A percentile compares a stretch with the other conserved stretches of the same genome.
These are phyloP conservation scores for Agrotis clavis DNA, from an alignment of 2,888 invertebrate genomes.

Conservation along the genomic window DNA sequence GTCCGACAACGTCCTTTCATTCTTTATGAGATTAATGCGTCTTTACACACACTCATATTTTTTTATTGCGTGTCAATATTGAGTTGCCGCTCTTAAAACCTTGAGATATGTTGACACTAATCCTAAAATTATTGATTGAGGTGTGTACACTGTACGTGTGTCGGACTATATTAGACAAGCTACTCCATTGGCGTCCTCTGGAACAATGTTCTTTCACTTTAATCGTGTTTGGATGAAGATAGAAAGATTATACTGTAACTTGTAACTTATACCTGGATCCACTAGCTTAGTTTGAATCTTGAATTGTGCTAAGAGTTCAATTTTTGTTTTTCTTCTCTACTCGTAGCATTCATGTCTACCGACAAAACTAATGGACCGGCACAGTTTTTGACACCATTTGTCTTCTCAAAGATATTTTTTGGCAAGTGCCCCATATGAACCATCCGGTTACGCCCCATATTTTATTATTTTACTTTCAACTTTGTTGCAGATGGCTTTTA, in stretches of 20 bases:
- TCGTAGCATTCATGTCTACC: background rate
- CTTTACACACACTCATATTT: slow-evolving; percentile 32
- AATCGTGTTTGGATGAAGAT: background rate
- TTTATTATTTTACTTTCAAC: slow-evolving; percentile 16
- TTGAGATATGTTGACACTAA: slow-evolving; percentile 33
- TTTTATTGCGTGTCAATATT: slow-evolving; percentile 46
- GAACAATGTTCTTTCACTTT: background rate
- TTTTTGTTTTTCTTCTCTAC: background rate
- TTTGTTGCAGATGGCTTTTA: slow-evolving; percentile 29
- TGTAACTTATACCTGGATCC: background rate
- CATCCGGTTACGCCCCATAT: slow-evolving; percentile 16
- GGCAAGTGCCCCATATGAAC: slow-evolving; percentile 19
- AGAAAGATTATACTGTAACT: background rate
- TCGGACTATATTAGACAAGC: background rate
- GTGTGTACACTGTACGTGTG: background rate
- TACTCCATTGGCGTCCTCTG: background rate
- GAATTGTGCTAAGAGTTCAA: background rate
- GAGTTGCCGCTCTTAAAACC: slow-evolving; percentile 30
- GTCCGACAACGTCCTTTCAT: slow-evolving; percentile 48
- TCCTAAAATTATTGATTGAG: background rate
- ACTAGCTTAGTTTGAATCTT: background rate
- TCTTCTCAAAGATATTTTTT: slow-evolving; percentile 29
- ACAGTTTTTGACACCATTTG: slow-evolving; percentile 28
- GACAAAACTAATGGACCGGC: slow-evolving; percentile 3
- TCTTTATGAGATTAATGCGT: slow-evolving; percentile 40